Conservation (phyloP, 2,113 vertebrate species). For the Oxygymnocypris stewartii region DNA sequence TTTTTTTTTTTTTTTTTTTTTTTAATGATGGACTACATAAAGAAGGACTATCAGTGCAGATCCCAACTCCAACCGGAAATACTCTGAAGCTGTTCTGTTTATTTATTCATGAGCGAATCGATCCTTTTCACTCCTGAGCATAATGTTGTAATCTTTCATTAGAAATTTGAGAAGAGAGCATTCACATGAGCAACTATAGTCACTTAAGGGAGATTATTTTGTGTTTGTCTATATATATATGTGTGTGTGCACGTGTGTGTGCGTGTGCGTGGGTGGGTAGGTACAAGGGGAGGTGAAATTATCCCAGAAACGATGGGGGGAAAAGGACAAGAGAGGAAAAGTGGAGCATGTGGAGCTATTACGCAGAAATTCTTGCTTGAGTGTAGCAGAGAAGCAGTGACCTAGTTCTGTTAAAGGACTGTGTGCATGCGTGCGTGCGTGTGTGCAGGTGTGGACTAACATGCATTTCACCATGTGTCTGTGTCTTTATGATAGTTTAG, state of each 20-base stretch:
- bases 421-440: neutral
- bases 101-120: slow-evolving; percentile 33
- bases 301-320: neutral
- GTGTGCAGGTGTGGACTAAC: neutral
- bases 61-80: neutral
- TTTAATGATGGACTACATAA: neutral
- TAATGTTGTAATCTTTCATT: slow-evolving; percentile 40
- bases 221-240: slow-evolving; percentile 18
- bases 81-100: slow-evolving; percentile 7
- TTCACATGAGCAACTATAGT: slow-evolving; percentile 6
- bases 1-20: slow-evolving; percentile 2
- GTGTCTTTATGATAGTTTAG: neutral
- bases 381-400: slow-evolving; percentile 39
- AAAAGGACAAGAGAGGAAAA: slow-evolving; percentile 29
- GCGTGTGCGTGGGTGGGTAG: slow-evolving; percentile 20
- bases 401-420: slow-evolving; percentile 45
- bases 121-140: slow-evolving; percentile 29
- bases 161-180: slow-evolving; percentile 24
- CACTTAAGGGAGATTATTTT: slow-evolving; percentile 29
- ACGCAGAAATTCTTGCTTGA: slow-evolving; percentile 29
- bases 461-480: neutral
- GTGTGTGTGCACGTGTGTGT: too few relatives aligned
- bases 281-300: slow-evolving; percentile 35
- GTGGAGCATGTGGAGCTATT: slow-evolving; percentile 45
- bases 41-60: neutral